A percentile compares a stretch with the other conserved stretches of the same genome.
phyloP scores from a whole-genome alignment of 2,888 invertebrate genomes.

The Nomada fabriciana region DNA sequence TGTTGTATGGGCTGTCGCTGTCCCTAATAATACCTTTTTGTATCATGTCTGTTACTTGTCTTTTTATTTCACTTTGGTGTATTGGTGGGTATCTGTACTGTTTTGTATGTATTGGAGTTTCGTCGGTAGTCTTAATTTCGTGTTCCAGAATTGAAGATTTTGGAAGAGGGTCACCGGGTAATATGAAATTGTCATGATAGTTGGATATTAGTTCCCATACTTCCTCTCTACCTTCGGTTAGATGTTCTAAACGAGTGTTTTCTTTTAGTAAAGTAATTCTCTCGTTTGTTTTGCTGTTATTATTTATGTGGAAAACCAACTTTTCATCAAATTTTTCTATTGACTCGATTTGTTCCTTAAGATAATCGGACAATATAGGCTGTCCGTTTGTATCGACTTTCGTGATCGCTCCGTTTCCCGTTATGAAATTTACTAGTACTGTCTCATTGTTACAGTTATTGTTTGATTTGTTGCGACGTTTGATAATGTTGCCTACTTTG shows the following conservation, averaged over 20 bases:
- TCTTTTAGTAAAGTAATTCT: neutral
- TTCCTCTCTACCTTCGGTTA: neutral
- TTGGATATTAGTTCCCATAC: neutral
- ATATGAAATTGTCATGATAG: slow-evolving; percentile 4
- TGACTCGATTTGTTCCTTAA: slow-evolving; percentile 2
- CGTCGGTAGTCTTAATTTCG: slow-evolving; percentile 16
- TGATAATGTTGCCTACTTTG: no score
- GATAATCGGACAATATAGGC: slow-evolving; percentile 1
- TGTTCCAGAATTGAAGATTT: slow-evolving; percentile 7
- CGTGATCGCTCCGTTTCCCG: slow-evolving; percentile 5
- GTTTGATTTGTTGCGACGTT: neutral
- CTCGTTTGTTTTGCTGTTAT: neutral
- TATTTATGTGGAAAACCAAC: slow-evolving; percentile 4
- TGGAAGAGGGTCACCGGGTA: slow-evolving; percentile 4
- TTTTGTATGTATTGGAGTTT: neutral
- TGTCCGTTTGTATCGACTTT: slow-evolving; percentile 6
- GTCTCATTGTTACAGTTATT: slow-evolving; percentile 9
- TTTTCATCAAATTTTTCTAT: slow-evolving; percentile 1
- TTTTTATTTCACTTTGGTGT: slow-evolving; percentile 7
- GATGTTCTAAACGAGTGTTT: slow-evolving; percentile 4
- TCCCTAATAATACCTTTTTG: slow-evolving; percentile 1
- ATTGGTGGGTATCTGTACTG: neutral
- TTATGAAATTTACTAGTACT: slow-evolving; percentile 11
- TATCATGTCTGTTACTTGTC: slow-evolving; percentile 15
- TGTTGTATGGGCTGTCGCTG: slow-evolving; percentile 15